Evolutionary conservation across 2,888 invertebrate species (phyloP).

Genomic region (Laspeyria flexula): DNA sequence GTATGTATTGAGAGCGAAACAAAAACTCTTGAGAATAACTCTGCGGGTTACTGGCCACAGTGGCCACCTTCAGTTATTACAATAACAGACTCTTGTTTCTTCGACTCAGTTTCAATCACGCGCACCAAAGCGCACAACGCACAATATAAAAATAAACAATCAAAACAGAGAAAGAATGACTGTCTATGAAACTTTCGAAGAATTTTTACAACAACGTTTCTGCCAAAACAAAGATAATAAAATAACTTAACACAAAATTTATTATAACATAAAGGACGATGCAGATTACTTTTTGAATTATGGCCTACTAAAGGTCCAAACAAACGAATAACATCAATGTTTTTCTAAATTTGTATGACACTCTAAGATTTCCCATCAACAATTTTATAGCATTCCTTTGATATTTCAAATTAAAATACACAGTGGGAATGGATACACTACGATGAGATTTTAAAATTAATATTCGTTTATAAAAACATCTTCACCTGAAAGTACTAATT

Average conservation of each 20-base stretch:
- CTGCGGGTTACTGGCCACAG: conserved; percentile 25
- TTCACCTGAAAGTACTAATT: conserved; percentile 5
- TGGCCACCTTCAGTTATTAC: conserved; percentile 25
- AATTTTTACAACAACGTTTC: conserved; percentile 21
- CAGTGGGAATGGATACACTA: conserved; percentile 25
- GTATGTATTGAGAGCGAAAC: conserved; percentile 26
- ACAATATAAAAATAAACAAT: conserved; percentile 30
- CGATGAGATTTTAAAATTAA: conserved; percentile 22
- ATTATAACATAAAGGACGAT: conserved; percentile 15
- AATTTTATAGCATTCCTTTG: conserved; percentile 44
- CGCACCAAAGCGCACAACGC: conserved; percentile 2
- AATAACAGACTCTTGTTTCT: conserved; percentile 44
- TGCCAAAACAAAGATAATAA: conserved; percentile 18
- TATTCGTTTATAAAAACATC: conserved; percentile 13
- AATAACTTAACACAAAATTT: conserved; percentile 6
- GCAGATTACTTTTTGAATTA: conserved; percentile 21
- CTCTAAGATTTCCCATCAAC: conserved; percentile 20
- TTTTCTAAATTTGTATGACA: conserved; percentile 25
- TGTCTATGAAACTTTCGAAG: conserved; percentile 25
- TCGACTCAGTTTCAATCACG: conserved; percentile 29
- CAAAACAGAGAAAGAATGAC: conserved; percentile 37
- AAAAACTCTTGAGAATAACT: conserved; percentile 40
- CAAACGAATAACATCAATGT: conserved; percentile 30
- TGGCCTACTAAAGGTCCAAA: conserved; percentile 14
- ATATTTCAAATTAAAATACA: conserved; percentile 34